Base-by-base conservation (phyloP, 1,140 invertebrate genomes). In the Hydropsyche tenuis region DNA sequence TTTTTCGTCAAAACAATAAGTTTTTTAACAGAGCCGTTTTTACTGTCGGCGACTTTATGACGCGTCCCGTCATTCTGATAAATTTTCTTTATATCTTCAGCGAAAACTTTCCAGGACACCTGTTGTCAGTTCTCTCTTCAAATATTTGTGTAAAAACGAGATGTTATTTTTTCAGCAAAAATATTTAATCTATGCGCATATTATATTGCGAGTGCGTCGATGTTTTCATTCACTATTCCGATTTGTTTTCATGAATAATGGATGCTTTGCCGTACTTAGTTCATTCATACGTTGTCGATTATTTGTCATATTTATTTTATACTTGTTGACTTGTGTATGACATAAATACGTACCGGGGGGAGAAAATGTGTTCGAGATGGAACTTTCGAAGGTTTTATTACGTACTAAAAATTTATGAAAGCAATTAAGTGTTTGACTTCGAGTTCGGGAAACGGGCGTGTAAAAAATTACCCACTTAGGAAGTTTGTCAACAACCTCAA, bases 361-460 rank as follows among this genome's bases (percentile, higher is more conserved):
- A 16, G 45, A 48, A 48, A 48, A 48, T 14, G 45, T 14, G 45
- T 48, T 48, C 12, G 23, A 25, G 56, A 14, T 25, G 56, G 56
- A 60, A 60, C 56, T 60, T 60, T 60, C 56, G 56, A 60, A 60
- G 56, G 56, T 60, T 60, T 60, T 60, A 60, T 60, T 60, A n/a
- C 56, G 56, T 60, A 60, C 56, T 60, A 60, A 60, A 60, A 60
- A 60, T 60, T 60, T 60, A 60, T 60, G 56, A 60, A 60, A 60
- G 56, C 56, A 60, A 60, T 60, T 60, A 60, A 60, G 56, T 60
- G 56, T 60, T 60, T 60, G 56, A 60, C 22, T 60, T 27, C 22
- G 56, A 60, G 56, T 60, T 60, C 23, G 22, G 56, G 22, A 60
- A 60, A 60, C 56, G 20, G 56, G 56, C 56, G 23, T 60, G 22